These are phyloP conservation scores for Aporophyla lueneburgensis DNA, from an alignment of 2,888 invertebrate species.

Conservation along the genomic window DNA sequence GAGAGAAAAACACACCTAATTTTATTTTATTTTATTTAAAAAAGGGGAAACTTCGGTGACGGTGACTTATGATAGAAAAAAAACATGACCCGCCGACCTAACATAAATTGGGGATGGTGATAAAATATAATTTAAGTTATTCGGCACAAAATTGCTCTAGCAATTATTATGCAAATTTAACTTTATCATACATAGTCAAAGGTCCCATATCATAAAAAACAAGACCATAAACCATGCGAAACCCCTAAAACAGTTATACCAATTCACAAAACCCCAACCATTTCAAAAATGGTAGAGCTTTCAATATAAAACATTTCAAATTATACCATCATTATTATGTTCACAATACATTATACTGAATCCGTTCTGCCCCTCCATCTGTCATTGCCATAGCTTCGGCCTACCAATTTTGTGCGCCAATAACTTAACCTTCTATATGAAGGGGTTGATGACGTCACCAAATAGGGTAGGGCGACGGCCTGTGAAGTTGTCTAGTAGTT, in stretches of 20 bases:
- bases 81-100: too few relatives aligned
- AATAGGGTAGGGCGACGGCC: constrained; percentile 39
- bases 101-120: neutral
- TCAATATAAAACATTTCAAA: constrained; percentile 36
- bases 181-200: neutral
- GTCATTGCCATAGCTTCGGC: constrained; percentile 63
- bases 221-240: neutral
- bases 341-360: constrained; percentile 49
- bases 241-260: neutral
- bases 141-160: neutral
- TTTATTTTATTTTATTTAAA: neutral
- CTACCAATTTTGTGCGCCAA: constrained; percentile 71
- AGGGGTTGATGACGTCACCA: constrained; percentile 55
- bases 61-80: neutral
- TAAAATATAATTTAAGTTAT: neutral
- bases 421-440: constrained; percentile 65
- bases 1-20: neutral
- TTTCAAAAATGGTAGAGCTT: constrained; percentile 17
- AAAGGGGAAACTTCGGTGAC: neutral
- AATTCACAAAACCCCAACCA: neutral
- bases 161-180: neutral
- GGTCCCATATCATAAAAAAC: neutral
- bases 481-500: constrained; percentile 35
- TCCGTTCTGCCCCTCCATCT: constrained; percentile 59
- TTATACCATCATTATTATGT: constrained; percentile 49